Conservation (phyloP, 2,797 vertebrate species). For the Odontamblyopus rebecca region DNA sequence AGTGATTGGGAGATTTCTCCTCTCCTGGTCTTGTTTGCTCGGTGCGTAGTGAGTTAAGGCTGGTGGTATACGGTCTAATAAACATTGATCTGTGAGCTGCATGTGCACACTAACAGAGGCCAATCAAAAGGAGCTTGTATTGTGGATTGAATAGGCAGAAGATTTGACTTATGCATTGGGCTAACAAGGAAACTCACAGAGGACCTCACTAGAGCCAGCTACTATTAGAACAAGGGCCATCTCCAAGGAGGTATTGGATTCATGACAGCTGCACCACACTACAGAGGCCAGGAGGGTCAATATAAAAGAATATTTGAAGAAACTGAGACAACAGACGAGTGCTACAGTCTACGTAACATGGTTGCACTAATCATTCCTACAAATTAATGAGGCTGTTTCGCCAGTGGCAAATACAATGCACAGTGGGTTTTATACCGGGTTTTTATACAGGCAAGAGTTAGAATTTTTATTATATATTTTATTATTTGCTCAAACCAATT, state of each 20-base stretch:
- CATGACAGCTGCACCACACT: slow-evolving; percentile 6
- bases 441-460: neutral
- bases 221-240: slow-evolving; percentile 31
- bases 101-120: slow-evolving; percentile 55
- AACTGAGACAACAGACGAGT: neutral
- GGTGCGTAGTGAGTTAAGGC: slow-evolving; percentile 70
- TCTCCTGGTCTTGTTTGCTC: slow-evolving; percentile 75
- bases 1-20: slow-evolving; percentile 69
- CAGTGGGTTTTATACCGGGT: neutral
- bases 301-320: neutral
- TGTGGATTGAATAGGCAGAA: slow-evolving; percentile 26
- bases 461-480: no score
- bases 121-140: slow-evolving; percentile 43
- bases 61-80: slow-evolving; percentile 63
- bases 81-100: slow-evolving; percentile 53
- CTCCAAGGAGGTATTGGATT: slow-evolving; percentile 14
- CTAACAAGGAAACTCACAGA: slow-evolving; percentile 38
- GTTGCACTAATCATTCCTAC: slow-evolving; percentile 6
- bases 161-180: slow-evolving; percentile 26
- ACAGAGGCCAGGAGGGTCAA: slow-evolving; percentile 5
- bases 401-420: neutral
- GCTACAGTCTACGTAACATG: neutral
- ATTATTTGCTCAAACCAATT: neutral
- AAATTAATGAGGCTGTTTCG: slow-evolving; percentile 5
- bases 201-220: slow-evolving; percentile 21